Conservation (phyloP, 2,797 vertebrate genomes). For the Lerista edwardsae region DNA sequence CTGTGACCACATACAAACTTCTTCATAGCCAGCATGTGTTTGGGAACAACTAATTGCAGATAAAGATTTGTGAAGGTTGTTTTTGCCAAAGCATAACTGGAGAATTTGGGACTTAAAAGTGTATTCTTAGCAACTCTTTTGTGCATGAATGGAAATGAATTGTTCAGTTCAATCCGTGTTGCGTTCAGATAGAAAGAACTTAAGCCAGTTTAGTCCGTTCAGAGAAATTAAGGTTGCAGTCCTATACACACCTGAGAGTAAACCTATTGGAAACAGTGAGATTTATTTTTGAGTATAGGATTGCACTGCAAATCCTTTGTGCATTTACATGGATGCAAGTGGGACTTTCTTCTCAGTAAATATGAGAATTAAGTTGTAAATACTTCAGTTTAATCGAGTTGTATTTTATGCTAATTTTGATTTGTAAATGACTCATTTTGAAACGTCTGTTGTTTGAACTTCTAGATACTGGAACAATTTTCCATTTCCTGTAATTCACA, state of each 20-base stretch:
- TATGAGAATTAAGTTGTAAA: not conserved
- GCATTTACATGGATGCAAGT: no score
- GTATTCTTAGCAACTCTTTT: not conserved
- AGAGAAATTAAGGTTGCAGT: not conserved
- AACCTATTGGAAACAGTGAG: not conserved
- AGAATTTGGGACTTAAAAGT: not conserved
- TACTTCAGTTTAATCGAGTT: not conserved
- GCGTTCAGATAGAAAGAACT: not conserved
- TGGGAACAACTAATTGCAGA: not conserved
- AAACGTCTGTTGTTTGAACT: conserved; percentile 1
- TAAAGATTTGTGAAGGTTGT: not conserved
- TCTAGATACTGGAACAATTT: not conserved
- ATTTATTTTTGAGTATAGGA: no score
- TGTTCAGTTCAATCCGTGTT: not conserved
- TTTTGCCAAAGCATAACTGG: conserved; percentile 5
- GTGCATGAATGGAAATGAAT: not conserved
- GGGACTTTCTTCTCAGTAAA: not conserved
- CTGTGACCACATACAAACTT: not conserved
- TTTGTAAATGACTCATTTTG: not conserved
- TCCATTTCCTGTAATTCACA: not conserved
- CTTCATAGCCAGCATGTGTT: not conserved
- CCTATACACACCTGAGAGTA: not conserved
- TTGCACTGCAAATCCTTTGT: no score
- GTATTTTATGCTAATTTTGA: not conserved
- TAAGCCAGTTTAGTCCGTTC: not conserved